phyloP scores from a whole-genome alignment of 2,113 vertebrate species.

The Trichechus manatus region DNA sequence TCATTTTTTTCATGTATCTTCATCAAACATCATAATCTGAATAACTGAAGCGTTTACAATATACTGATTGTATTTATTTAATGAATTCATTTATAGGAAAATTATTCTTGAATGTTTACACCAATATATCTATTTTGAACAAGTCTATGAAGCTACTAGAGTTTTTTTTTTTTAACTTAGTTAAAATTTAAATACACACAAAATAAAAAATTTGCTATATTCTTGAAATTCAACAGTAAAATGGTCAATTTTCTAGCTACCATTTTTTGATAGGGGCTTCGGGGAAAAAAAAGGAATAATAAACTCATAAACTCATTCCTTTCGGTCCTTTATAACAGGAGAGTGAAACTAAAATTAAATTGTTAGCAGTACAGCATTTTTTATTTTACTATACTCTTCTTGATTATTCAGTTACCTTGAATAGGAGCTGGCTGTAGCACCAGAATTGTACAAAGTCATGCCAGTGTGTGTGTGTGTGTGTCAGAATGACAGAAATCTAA shows the following conservation, averaged over 20 bases:
- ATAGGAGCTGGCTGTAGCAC: not conserved
- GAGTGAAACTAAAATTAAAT: constrained; percentile 67
- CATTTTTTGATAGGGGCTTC: not conserved
- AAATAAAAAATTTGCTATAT: not conserved
- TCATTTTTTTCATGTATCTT: constrained; percentile 41
- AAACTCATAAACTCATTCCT: not conserved
- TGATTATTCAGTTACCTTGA: constrained; percentile 25
- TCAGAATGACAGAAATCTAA: constrained; percentile 51
- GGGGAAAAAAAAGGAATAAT: not conserved
- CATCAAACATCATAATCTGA: not conserved
- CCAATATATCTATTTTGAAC: constrained; percentile 5
- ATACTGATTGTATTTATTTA: not conserved
- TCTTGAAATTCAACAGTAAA: not conserved
- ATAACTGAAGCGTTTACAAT: not conserved
- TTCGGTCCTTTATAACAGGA: not conserved
- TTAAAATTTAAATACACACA: constrained; percentile 7
- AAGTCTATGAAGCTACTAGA: not conserved
- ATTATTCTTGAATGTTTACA: not conserved
- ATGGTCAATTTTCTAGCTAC: not conserved
- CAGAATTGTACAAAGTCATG: not conserved
- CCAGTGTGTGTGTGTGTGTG: not conserved
- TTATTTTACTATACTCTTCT: constrained; percentile 15
- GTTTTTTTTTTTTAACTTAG: not conserved
- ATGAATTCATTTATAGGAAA: constrained; percentile 36
- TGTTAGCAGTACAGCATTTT: not conserved